Evolutionary conservation across 2,888 invertebrate genomes (phyloP).

Genomic region (Nematopogon swammerdamellus): DNA sequence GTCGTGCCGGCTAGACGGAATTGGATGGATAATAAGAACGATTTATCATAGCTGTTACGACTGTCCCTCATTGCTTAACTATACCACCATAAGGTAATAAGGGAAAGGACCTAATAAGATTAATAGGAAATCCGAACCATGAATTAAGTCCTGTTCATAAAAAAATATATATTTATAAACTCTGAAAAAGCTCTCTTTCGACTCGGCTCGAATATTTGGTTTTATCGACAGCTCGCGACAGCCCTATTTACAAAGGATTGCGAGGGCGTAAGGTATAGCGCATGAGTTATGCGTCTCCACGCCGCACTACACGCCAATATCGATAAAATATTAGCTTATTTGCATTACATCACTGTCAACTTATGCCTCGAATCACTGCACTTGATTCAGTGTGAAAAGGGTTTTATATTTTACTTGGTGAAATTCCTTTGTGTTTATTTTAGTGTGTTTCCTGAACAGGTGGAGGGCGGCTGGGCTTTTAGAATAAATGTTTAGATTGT

Average conservation of each 20-base stretch:
- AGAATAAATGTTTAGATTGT: neutral
- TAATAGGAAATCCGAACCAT: no score
- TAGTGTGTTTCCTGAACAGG: neutral
- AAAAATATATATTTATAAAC: no score
- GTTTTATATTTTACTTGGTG: neutral
- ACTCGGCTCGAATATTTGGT: no score
- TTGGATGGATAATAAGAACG: no score
- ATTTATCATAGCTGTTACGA: no score
- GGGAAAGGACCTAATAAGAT: no score
- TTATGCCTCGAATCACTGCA: neutral
- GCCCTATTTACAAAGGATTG: neutral
- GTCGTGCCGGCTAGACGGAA: no score
- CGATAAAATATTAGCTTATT: constrained; percentile 45
- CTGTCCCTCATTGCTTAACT: no score
- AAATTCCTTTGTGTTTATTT: no score
- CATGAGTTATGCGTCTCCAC: neutral
- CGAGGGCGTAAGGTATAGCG: neutral
- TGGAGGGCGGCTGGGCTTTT: neutral
- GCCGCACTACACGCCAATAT: constrained; percentile 20
- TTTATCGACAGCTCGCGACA: neutral
- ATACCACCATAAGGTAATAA: no score
- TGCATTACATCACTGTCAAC: constrained; percentile 33
- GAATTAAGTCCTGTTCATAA: no score
- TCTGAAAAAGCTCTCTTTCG: no score
- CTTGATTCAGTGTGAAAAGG: neutral